Evolutionary conservation across 2,888 invertebrate genomes (phyloP).

Genomic region (Meghimatium bilineatum): DNA sequence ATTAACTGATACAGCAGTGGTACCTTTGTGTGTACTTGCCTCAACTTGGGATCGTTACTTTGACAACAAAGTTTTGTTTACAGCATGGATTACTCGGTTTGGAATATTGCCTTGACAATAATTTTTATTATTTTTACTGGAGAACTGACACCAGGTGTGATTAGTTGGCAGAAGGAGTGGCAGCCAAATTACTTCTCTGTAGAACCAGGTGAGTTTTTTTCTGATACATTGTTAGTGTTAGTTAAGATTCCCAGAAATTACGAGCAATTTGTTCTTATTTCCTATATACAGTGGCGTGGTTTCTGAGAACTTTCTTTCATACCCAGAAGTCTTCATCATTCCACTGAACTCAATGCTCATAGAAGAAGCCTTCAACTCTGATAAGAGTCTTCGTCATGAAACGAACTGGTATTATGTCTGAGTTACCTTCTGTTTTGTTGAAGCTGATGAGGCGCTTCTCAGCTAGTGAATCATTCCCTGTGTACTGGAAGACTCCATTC

Average conservation of each 20-base stretch:
- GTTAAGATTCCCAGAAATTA: too few species aligned
- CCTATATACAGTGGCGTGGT: too few species aligned
- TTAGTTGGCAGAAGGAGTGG: conserved; percentile 23
- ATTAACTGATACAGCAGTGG: background rate
- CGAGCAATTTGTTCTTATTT: too few species aligned
- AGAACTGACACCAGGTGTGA: background rate
- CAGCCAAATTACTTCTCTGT: conserved; percentile 18
- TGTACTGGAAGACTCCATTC: too few species aligned
- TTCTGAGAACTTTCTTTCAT: too few species aligned
- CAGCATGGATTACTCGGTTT: conserved; percentile 9
- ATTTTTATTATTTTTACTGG: background rate
- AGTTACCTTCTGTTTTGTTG: too few species aligned
- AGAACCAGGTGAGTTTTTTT: conserved; percentile 6
- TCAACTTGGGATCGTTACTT: background rate
- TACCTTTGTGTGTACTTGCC: background rate
- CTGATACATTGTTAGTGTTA: background rate
- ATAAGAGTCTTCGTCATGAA: background rate
- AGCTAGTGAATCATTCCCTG: too few species aligned
- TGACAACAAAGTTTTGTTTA: background rate
- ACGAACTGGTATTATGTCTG: too few species aligned
- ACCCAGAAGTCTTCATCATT: too few species aligned
- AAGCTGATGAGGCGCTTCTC: too few species aligned
- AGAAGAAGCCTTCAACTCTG: too few species aligned
- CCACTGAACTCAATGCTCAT: too few species aligned
- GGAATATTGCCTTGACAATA: background rate